A percentile compares a stretch with the other conserved stretches of the same genome.
Conservation (phyloP, 2,888 invertebrate genomes). For the Eupithecia pulchellata region DNA sequence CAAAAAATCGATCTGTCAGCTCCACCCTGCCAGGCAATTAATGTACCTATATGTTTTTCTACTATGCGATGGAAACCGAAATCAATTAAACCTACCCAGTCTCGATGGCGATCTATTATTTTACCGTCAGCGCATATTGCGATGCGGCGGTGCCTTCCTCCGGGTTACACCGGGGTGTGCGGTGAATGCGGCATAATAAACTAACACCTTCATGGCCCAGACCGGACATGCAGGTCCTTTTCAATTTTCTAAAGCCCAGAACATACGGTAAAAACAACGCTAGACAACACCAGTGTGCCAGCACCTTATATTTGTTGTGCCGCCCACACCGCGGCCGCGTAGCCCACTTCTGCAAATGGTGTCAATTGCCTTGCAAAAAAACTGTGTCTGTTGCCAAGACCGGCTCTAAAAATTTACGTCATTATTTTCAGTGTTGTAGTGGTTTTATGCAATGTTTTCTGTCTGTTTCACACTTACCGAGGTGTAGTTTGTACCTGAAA, state of each 20-base stretch:
- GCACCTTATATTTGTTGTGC: slow-evolving; percentile 46
- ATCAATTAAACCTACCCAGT: too few relatives aligned
- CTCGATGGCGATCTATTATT: too few relatives aligned
- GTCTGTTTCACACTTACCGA: slow-evolving; percentile 14
- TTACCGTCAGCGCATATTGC: too few relatives aligned
- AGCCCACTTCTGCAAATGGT: slow-evolving; percentile 69
- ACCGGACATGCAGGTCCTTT: neutral
- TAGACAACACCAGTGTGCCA: neutral
- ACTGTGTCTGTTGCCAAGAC: slow-evolving; percentile 70
- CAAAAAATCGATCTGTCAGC: too few relatives aligned
- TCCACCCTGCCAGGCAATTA: too few relatives aligned
- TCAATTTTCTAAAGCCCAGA: neutral
- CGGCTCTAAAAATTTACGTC: slow-evolving; percentile 50
- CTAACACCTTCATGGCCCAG: neutral
- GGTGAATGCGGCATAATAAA: too few relatives aligned
- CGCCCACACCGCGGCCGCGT: slow-evolving; percentile 70
- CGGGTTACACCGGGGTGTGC: too few relatives aligned
- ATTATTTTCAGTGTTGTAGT: slow-evolving; percentile 36
- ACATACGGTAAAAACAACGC: neutral
- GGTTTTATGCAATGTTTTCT: slow-evolving; percentile 38
- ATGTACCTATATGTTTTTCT: too few relatives aligned
- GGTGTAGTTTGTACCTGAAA: slow-evolving; percentile 24
- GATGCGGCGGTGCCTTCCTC: too few relatives aligned
- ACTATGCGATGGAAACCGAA: too few relatives aligned
- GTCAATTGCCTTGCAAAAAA: slow-evolving; percentile 77